phyloP scores from a whole-genome alignment of 1,140 invertebrate species.

The Colletes gigas region DNA sequence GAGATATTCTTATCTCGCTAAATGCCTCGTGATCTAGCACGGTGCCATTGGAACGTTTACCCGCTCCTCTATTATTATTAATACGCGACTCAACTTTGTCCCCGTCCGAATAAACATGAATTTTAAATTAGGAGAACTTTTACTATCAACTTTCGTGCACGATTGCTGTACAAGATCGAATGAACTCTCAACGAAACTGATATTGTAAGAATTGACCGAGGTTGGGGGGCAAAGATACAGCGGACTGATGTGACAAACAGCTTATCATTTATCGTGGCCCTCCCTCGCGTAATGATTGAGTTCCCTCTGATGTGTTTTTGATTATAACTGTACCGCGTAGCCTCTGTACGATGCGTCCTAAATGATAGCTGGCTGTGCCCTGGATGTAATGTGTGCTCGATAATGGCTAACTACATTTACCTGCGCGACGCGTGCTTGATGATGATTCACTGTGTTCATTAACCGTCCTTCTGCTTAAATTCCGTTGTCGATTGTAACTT shows the following conservation, averaged over 20 bases:
- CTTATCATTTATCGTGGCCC: neutral
- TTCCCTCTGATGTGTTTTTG: conserved; percentile 10
- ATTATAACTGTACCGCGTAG: neutral
- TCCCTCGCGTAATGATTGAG: neutral
- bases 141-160: no score
- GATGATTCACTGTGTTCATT: conserved; percentile 39
- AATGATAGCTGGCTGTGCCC: conserved; percentile 5
- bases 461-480: conserved; percentile 29
- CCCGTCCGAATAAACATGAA: no score
- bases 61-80: no score
- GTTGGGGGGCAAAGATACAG: no score
- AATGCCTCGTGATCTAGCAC: no score
- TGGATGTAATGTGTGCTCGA: conserved; percentile 6
- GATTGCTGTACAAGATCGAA: no score
- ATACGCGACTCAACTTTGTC: no score
- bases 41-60: no score
- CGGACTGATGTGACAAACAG: neutral
- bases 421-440: neutral
- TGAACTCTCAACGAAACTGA: no score
- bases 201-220: no score
- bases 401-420: conserved; percentile 14
- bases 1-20: conserved; percentile 7
- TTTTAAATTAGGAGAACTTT: no score
- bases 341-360: neutral
- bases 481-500: conserved; percentile 9